These are phyloP conservation scores for Sapayoa aenigma DNA, from an alignment of 2,113 vertebrate species.

Conservation along the genomic window DNA sequence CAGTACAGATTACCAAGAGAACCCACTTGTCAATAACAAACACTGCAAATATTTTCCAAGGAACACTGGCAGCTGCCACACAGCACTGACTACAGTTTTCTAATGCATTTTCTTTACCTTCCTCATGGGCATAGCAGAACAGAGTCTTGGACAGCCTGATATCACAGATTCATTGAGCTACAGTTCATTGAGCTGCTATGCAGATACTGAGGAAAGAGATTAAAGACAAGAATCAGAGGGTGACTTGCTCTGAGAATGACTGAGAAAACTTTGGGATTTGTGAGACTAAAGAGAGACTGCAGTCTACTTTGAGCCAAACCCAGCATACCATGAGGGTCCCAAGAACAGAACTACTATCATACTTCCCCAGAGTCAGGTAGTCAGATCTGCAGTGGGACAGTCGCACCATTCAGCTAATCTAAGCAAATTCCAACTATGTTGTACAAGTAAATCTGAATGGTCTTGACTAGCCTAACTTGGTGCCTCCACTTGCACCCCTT, in stretches of 20 bases:
- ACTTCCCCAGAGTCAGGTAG: neutral
- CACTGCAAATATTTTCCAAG: constrained; percentile 48
- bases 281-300: neutral
- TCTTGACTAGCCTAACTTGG: neutral
- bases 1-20: neutral
- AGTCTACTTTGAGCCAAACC: neutral
- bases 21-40: constrained; percentile 27
- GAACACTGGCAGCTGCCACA: neutral
- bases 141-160: neutral
- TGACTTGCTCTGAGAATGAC: neutral
- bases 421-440: neutral
- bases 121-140: neutral
- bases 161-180: neutral
- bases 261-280: neutral
- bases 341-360: neutral
- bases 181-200: neutral
- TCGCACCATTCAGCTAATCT: neutral
- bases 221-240: neutral
- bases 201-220: neutral
- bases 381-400: neutral
- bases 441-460: neutral
- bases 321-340: neutral
- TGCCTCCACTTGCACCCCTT: neutral
- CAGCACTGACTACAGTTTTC: neutral
- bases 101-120: neutral